Evolutionary conservation across 2,888 invertebrate genomes (phyloP).

Genomic region (Diarsia mendica): DNA sequence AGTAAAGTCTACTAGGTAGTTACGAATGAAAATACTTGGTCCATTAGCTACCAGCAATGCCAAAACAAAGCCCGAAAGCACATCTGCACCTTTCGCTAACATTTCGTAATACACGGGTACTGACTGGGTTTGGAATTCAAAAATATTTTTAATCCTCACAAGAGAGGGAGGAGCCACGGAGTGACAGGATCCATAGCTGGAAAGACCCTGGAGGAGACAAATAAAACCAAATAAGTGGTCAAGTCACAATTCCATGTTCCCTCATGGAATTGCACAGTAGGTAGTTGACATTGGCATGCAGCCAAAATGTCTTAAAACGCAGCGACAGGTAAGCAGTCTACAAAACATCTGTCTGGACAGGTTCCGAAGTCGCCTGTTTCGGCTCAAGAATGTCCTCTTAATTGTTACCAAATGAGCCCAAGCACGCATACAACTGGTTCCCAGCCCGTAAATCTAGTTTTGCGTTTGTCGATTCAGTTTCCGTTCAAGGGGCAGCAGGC

Average conservation of each 20-base stretch:
- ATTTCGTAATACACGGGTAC: neutral
- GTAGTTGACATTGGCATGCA: slow-evolving; percentile 28
- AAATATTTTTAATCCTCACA: neutral
- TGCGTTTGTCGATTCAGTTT: slow-evolving; percentile 74
- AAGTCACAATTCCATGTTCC: no score
- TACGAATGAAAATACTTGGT: neutral
- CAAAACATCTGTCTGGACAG: slow-evolving; percentile 60
- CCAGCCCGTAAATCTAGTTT: slow-evolving; percentile 79
- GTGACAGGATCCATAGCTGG: neutral
- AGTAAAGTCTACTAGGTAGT: neutral
- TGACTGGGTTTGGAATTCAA: neutral
- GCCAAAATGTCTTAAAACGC: slow-evolving; percentile 39
- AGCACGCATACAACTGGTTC: slow-evolving; percentile 71
- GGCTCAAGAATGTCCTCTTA: slow-evolving; percentile 57
- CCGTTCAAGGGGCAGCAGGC: slow-evolving; percentile 75
- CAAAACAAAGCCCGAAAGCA: neutral
- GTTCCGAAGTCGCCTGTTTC: slow-evolving; percentile 45
- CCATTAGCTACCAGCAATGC: neutral
- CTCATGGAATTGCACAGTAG: slow-evolving; percentile 6
- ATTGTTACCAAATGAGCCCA: slow-evolving; percentile 72
- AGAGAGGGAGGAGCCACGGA: neutral
- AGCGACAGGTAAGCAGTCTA: slow-evolving; percentile 49
- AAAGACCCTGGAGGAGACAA: neutral
- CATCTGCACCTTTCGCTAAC: neutral
- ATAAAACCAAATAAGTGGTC: slow-evolving; percentile 1